Base-by-base conservation (phyloP, 1,140 invertebrate genomes). In the Aphaenogaster rudis region DNA sequence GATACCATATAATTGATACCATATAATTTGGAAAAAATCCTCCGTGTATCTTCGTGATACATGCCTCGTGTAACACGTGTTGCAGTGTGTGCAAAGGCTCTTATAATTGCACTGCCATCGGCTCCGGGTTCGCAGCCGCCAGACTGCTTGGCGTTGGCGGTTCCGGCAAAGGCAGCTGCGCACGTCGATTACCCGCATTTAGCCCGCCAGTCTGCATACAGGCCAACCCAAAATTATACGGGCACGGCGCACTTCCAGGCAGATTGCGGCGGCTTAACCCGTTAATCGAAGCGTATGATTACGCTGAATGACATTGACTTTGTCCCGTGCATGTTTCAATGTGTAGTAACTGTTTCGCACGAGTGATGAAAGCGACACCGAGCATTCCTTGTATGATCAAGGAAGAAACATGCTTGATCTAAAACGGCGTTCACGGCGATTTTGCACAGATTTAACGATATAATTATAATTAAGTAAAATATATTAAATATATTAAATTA, bases 111-210 rank as follows among this genome's bases (percentile, higher is more conserved):
- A 9, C 69, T 36, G 69, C 54, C 67, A 84, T 74, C 80, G 54
- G 67, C 67, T 36, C 39, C 50, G 42, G 7, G 63, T 42, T 81
- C 21, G 59, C 66, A 59, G 54, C 71, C 63, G 61, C 87, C 90
- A 93, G 93, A 93, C 93, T 93, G 93, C 92, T 92, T 93, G 93
- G 93, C 93, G 93, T 93, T 92, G 77, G 86, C 79, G 82, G 80
- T 93, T 92, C 92, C 86, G 86, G 89, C 91, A 88, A 90, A 93
- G 88, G 91, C 91, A 92, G 91, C 91, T 93, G 91, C 88, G 67
- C 79, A 57, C 66, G 86, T 84, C 86, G 79, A 90, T 91, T 88
- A 91, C 81, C 81, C 88, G 80, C 86, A 89, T 86, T 84, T 76
- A 84, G 80, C 39, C 17, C 8, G 57, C n/a, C 69, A 13, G 48